Base-by-base conservation (phyloP, 2,888 invertebrate genomes). In the Leucophenga montana region DNA sequence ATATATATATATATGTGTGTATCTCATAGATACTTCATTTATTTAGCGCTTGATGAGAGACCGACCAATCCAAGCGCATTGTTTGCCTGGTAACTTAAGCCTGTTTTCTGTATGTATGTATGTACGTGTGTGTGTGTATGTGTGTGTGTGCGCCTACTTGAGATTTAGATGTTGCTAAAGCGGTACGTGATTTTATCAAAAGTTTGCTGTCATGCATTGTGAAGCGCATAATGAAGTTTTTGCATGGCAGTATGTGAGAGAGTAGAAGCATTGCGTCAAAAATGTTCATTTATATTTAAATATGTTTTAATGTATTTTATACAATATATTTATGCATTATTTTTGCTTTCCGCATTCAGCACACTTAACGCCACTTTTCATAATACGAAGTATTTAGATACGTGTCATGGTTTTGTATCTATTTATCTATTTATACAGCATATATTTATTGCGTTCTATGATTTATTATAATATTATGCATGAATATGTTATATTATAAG, bases 401-500 rank as follows among this genome's bases (percentile, higher is more conserved):
- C 50, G n/a, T n/a, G 16, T 50, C 18, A 50, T n/a, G 16, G 1
- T 39, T 39, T 39, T 39, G 18, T 16, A n/a, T 16, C 3, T n/a
- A 1, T 50, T 3, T 8, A 48, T 13, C 14, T 48, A 16, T 13
- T 48, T 48, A n/a, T 4, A 16, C 13, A 6, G 48, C 16, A 50
- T 6, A 44, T 83, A 81, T 81, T 83, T 81, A 81, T 83, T 80
- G 80, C 78, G 75, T 71, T 66, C 75, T 75, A 82, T 81, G 81
- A 81, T 81, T 81, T 81, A 81, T 81, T 81, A 82, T 81, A 81
- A 81, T 81, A 78, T 82, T 81, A 81, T 81, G 79, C 81, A 81
- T 81, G 81, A 80, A 81, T 80, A 44, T 48, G 48, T 22, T 46
- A 50, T 50, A 13, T 2, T n/a, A 18, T 50, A 48, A 33, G 13